phyloP scores from a whole-genome alignment of 2,113 vertebrate genomes.

The Phainopepla nitens region DNA sequence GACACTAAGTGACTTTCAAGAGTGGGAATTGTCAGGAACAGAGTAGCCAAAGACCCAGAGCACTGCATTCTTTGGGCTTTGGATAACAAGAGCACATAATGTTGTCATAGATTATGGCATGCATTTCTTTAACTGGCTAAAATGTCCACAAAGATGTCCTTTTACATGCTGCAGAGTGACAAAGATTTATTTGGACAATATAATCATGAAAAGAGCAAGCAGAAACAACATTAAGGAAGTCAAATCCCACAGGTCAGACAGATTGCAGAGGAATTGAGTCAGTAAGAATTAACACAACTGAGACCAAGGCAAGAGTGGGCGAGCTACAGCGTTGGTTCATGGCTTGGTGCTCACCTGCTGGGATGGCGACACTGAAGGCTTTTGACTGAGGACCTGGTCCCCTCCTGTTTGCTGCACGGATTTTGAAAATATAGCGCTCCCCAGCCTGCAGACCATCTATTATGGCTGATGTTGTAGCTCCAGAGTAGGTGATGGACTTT shows the following conservation, averaged over 20 bases:
- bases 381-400: conserved; percentile 94
- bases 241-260: background rate
- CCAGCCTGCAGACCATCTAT: conserved; percentile 90
- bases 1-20: background rate
- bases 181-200: background rate
- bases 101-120: background rate
- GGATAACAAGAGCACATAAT: background rate
- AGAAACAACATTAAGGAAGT: background rate
- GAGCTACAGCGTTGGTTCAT: background rate
- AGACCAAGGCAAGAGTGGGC: background rate
- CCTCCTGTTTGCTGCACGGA: conserved; percentile 90
- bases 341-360: conserved; percentile 79
- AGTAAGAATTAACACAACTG: background rate
- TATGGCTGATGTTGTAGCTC: conserved; percentile 83
- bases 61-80: background rate
- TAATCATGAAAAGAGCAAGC: background rate
- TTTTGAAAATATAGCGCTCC: conserved; percentile 96
- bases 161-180: background rate
- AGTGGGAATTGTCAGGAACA: background rate
- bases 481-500: conserved; percentile 87
- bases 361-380: conserved; percentile 86
- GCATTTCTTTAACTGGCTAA: background rate
- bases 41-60: background rate
- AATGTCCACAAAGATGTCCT: background rate
- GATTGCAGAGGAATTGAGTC: background rate